Conservation (phyloP, 2,113 vertebrate genomes). For the Anoura caudifer region DNA sequence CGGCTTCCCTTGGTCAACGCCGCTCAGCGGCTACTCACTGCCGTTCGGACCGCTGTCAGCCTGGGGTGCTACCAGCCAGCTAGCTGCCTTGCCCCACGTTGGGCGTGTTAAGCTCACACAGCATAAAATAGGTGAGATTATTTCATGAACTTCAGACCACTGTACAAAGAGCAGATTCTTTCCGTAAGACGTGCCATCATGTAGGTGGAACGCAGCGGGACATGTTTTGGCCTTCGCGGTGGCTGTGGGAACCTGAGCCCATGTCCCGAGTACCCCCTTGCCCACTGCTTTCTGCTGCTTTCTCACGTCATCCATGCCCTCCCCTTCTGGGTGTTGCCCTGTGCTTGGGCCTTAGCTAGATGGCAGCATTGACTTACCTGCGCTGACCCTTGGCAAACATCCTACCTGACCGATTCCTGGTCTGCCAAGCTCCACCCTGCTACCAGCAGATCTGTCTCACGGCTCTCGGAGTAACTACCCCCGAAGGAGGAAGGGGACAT, state of each 20-base stretch:
- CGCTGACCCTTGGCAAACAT: not conserved
- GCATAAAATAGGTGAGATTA: not conserved
- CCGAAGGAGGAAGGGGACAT: not conserved
- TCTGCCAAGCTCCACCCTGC: not conserved
- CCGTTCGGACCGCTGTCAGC: not conserved
- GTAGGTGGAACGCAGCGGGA: not conserved
- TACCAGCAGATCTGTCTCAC: not conserved
- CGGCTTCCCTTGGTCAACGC: not conserved
- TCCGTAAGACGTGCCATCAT: not conserved
- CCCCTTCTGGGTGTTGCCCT: not conserved
- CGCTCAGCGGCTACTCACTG: not conserved
- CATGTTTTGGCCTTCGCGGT: not conserved
- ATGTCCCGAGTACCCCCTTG: too few relatives aligned
- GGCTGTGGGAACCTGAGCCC: not conserved
- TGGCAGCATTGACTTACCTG: not conserved
- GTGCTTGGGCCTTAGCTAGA: not conserved
- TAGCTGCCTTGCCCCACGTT: not conserved
- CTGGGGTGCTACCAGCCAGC: not conserved
- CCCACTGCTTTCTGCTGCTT: not conserved
- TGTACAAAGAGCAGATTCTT: not conserved
- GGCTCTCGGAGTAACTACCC: not conserved
- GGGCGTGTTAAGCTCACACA: not conserved
- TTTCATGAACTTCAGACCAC: not conserved
- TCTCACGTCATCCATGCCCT: not conserved
- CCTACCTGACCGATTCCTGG: not conserved